A percentile compares a stretch with the other conserved stretches of the same genome.
phyloP scores from a whole-genome alignment of 2,113 vertebrate genomes.

The Phoxinus phoxinus region DNA sequence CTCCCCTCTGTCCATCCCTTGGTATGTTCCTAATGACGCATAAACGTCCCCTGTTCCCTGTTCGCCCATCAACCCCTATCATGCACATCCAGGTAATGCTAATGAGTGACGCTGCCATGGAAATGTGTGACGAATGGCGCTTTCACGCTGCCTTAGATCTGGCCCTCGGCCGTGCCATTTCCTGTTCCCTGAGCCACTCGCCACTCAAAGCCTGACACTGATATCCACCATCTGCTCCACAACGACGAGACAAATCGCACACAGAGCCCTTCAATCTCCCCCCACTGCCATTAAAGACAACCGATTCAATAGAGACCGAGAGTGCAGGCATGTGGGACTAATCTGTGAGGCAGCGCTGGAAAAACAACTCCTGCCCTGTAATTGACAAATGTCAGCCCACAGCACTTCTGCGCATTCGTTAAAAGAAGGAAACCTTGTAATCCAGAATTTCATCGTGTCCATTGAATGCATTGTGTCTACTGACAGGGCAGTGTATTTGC shows the following conservation, averaged over 20 bases:
- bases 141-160: constrained; percentile 75
- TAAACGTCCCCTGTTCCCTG: constrained; percentile 60
- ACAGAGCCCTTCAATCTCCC: constrained; percentile 55
- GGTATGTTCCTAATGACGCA: constrained; percentile 63
- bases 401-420: constrained; percentile 26
- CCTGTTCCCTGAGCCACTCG: constrained; percentile 63
- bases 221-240: constrained; percentile 60
- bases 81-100: constrained; percentile 75
- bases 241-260: constrained; percentile 54
- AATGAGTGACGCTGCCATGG: constrained; percentile 76
- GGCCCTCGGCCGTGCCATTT: constrained; percentile 67
- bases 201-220: constrained; percentile 57
- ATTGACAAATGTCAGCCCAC: constrained; percentile 51
- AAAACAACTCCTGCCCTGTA: constrained; percentile 49
- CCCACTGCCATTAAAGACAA: constrained; percentile 57
- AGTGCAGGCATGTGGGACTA: constrained; percentile 61
- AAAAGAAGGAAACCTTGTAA: constrained; percentile 38
- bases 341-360: constrained; percentile 51
- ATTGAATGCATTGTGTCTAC: constrained; percentile 1
- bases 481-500: not conserved
- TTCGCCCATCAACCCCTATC: constrained; percentile 71
- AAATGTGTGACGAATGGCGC: constrained; percentile 75
- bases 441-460: not conserved
- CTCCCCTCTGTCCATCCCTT: constrained; percentile 47
- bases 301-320: constrained; percentile 58